These are phyloP conservation scores for Arctocebus calabarensis DNA, from an alignment of 2,797 vertebrate species.

Conservation along the genomic window DNA sequence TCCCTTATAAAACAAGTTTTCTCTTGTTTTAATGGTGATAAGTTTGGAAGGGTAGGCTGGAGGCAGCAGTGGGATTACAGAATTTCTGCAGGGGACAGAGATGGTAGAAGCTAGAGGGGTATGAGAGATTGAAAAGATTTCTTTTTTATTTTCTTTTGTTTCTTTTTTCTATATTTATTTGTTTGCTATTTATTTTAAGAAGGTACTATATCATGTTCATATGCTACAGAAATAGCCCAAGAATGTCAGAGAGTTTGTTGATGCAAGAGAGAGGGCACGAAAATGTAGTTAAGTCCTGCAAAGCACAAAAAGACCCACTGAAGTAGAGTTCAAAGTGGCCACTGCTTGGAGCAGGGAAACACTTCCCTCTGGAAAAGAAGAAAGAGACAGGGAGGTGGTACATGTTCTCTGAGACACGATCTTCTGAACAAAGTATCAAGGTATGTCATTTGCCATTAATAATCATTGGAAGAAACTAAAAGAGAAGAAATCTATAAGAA, in stretches of 20 bases:
- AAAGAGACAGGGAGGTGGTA: neutral
- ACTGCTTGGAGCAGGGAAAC: neutral
- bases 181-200: neutral
- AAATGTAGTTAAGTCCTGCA: neutral
- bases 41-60: too few species aligned
- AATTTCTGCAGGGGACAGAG: neutral
- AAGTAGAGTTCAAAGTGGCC: neutral
- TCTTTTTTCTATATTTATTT: neutral
- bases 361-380: neutral
- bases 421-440: neutral
- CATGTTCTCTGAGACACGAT: neutral
- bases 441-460: neutral
- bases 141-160: neutral
- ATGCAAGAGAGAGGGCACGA: too few species aligned
- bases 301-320: neutral
- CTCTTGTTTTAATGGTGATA: neutral
- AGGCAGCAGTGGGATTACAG: too few species aligned
- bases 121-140: neutral
- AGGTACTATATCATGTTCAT: neutral
- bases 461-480: constrained; percentile 1
- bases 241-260: too few species aligned
- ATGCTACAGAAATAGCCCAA: neutral
- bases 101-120: neutral
- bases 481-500: neutral
- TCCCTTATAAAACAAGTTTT: neutral